Percentiles rank a stretch among this genome's conserved stretches.
Evolutionary conservation across 2,888 invertebrate species (phyloP).

Genomic region (Leptopilina syphax): DNA sequence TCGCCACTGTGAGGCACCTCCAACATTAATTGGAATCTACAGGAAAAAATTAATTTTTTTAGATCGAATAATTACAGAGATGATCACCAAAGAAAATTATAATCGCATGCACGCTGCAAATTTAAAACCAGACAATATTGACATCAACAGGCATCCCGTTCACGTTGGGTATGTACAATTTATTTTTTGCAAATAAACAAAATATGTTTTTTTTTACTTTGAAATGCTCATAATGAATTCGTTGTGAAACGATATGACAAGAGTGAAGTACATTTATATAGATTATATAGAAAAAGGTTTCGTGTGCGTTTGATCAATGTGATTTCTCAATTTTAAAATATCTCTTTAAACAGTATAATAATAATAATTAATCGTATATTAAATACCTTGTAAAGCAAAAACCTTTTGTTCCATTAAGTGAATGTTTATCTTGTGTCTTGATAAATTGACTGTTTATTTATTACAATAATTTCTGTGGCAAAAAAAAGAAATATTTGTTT

Average conservation of each 20-base stretch:
- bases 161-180: conserved; percentile 81
- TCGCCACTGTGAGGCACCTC: too few relatives aligned
- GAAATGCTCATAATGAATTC: conserved; percentile 18
- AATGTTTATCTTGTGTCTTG: not conserved
- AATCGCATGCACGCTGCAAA: conserved; percentile 77
- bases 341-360: conserved; percentile 21
- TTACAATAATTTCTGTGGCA: not conserved
- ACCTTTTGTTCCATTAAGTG: not conserved
- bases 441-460: not conserved
- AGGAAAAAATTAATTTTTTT: conserved; percentile 44
- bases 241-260: conserved; percentile 37
- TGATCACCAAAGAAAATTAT: conserved; percentile 77
- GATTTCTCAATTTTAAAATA: conserved; percentile 21
- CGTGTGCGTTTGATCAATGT: conserved; percentile 39
- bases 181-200: not conserved
- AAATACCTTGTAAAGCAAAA: conserved; percentile 1
- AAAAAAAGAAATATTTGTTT: not conserved
- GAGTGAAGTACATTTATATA: conserved; percentile 14
- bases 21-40: too few relatives aligned
- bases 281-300: conserved; percentile 14
- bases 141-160: conserved; percentile 81
- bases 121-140: conserved; percentile 82
- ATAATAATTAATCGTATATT: not conserved
- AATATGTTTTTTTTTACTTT: conserved; percentile 25
- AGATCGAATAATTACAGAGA: conserved; percentile 74